These are phyloP conservation scores for Lepilemur ruficaudatus DNA, from an alignment of 2,797 vertebrate species.

Conservation along the genomic window DNA sequence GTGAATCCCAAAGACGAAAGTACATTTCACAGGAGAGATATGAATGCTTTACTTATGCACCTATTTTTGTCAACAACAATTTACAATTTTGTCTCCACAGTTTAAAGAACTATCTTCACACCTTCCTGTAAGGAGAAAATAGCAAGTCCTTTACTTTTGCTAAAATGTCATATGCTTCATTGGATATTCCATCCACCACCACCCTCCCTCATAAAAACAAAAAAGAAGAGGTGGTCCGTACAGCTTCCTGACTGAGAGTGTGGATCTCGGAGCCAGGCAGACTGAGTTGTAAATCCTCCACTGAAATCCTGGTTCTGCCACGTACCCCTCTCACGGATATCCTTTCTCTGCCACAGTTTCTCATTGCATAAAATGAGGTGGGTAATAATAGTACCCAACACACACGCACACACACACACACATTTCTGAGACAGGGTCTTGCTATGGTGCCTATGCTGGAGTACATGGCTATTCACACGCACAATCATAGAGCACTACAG, in stretches of 20 bases:
- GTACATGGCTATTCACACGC: not conserved
- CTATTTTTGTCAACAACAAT: not conserved
- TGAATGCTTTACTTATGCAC: not conserved
- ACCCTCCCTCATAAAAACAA: not conserved
- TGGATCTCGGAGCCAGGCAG: not conserved
- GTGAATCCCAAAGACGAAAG: not conserved
- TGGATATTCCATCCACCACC: not conserved
- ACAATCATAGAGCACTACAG: not conserved
- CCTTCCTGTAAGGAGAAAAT: not conserved
- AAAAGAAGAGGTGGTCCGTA: not conserved
- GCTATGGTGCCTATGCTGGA: not conserved
- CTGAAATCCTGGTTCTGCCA: not conserved
- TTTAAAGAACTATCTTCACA: not conserved
- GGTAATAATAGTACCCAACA: not conserved
- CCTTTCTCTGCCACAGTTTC: not conserved
- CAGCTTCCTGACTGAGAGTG: not conserved
- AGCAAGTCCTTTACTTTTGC: not conserved
- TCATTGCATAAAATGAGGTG: not conserved
- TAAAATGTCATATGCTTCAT: not conserved
- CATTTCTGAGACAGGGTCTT: not conserved
- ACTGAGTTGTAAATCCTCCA: not conserved
- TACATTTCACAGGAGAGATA: not conserved
- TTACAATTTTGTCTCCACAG: not conserved
- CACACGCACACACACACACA: not conserved
- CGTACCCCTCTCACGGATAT: accelerated